Percentiles rank a stretch among this genome's conserved stretches.
Evolutionary conservation across 2,888 invertebrate species (phyloP).

Genomic region (Phragmatobia fuliginosa): DNA sequence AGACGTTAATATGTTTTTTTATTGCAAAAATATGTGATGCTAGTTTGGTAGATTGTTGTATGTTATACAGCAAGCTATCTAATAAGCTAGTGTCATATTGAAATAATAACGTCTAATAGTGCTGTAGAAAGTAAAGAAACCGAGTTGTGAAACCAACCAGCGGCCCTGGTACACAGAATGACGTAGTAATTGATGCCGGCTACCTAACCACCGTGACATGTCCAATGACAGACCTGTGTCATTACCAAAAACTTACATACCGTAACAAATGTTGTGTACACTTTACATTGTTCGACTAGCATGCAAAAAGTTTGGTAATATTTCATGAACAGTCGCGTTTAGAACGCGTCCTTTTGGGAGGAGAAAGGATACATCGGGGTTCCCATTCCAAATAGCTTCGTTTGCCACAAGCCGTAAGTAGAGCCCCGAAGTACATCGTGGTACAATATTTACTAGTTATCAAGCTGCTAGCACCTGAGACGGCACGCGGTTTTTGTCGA

Average conservation of each 20-base stretch:
- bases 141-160: constrained; percentile 37
- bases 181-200: constrained; percentile 35
- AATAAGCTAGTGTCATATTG: constrained; percentile 3
- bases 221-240: constrained; percentile 15
- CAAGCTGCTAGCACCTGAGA: no score
- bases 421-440: no score
- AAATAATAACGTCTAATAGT: constrained; percentile 20
- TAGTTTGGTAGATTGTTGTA: no score
- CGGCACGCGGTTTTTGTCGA: no score
- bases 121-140: constrained; percentile 46
- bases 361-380: no score
- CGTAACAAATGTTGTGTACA: neutral
- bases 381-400: no score
- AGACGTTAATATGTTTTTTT: no score
- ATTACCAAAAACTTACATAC: constrained; percentile 11
- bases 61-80: no score
- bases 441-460: no score
- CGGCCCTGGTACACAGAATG: constrained; percentile 29
- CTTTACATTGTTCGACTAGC: neutral
- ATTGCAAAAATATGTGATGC: no score
- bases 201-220: constrained; percentile 42
- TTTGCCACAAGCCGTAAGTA: no score
- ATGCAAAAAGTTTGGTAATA: neutral
- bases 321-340: neutral
- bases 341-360: no score